Evolutionary conservation across 2,113 vertebrate genomes (phyloP).

Genomic region (Gymnocephalus cernua): DNA sequence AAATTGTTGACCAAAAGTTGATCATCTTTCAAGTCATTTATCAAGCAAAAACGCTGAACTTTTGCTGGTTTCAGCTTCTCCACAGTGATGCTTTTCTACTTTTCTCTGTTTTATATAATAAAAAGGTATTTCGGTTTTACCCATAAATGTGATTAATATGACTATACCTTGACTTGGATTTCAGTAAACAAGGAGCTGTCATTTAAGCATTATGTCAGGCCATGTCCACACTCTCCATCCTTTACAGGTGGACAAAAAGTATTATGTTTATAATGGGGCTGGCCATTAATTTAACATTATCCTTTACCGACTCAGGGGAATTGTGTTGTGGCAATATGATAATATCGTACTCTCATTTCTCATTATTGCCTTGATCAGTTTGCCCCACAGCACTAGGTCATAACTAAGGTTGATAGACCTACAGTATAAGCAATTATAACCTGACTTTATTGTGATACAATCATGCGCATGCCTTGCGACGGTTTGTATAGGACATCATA

Average conservation of each 20-base stretch:
- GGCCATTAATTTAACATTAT: background rate
- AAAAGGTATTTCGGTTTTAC: background rate
- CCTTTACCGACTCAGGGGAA: background rate
- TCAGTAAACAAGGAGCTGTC: background rate
- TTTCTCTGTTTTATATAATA: background rate
- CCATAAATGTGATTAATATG: background rate
- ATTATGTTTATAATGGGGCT: background rate
- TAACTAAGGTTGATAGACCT: background rate
- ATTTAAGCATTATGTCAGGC: background rate
- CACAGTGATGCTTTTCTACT: background rate
- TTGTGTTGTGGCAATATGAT: background rate
- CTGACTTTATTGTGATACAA: background rate
- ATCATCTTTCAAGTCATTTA: background rate
- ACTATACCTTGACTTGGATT: background rate
- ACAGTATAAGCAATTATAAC: background rate
- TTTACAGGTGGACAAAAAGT: background rate
- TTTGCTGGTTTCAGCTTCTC: background rate
- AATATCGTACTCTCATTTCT: constrained; percentile 2
- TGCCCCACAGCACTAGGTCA: background rate
- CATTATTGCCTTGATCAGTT: constrained; percentile 12
- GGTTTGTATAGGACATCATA: no score
- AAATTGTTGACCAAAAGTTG: background rate
- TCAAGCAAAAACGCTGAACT: background rate
- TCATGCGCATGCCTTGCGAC: no score
- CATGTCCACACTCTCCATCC: background rate